Evolutionary conservation across 2,797 vertebrate genomes (phyloP), one percentile per base, ranked within the genome.

Genomic region (Falco columbarius): DNA sequence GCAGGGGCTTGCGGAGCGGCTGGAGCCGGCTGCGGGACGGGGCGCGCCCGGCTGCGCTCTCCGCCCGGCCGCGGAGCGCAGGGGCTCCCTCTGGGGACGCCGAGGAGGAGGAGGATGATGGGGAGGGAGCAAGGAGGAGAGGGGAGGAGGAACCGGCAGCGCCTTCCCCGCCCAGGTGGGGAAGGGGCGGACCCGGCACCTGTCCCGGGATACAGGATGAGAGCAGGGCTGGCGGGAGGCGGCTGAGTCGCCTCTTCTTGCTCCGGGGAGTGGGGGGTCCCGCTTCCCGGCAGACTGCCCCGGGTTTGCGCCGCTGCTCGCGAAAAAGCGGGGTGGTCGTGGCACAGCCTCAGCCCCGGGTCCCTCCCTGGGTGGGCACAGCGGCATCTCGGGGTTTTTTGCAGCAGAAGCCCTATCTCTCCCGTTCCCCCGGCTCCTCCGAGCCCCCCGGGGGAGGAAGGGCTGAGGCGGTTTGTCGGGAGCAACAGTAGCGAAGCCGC

Each of bases 81-180:
- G 81, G 74, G 91, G 91, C 95, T 95, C 93, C 96, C 96, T 97
- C 95, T 91, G 95, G 93, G 94, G 89, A 91, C 93, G 71, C 65
- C n/a, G 63, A 72, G 59, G 56, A 90, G 80, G 93, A 85, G 40
- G 40, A 40, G 89, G 52, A 75, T 61, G 36, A 81, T 23, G 13
- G 68, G 95, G 84, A 92, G 86, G 65, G 34, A 90, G 95, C 55
- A 70, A 75, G 73, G 52, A 89, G 49, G 5, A 58, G 32, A 6
- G 38, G 44, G 91, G 87, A 81, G 77, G 86, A 84, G 79, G 34
- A 89, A 80, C 46, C 20, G 12, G 72, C 44, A 29, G 71, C 3
- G 68, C 89, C 86, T 76, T 93, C 81, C 71, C 86, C 58, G 54
- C 59, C 95, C 70, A 73, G 71, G 81, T 81, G 51, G 59, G 58